phyloP scores from a whole-genome alignment of 1,140 invertebrate genomes.

The Heliconius hewitsoni region DNA sequence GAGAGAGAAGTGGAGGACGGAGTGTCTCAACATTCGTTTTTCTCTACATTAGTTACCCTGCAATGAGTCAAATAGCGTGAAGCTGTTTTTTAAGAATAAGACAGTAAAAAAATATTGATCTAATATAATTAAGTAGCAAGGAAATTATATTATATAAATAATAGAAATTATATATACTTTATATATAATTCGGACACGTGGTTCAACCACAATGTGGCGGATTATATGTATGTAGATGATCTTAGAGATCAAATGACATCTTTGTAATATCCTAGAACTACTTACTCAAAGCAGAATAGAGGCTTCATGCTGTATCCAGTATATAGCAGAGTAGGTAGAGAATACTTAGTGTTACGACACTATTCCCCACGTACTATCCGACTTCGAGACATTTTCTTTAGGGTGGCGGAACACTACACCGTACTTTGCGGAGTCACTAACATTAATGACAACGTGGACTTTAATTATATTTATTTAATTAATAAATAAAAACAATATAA shows the following conservation, averaged over 20 bases:
- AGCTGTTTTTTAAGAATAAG: too few species aligned
- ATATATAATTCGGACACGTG: background rate
- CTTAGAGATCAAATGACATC: background rate
- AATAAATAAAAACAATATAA: too few species aligned
- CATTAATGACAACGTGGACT: too few species aligned
- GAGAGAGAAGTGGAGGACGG: too few species aligned
- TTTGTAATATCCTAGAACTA: constrained; percentile 4
- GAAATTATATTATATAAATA: background rate
- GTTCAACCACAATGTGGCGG: background rate
- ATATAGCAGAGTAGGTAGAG: background rate
- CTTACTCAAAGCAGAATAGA: background rate
- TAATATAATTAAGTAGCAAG: background rate
- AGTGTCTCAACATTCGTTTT: too few species aligned
- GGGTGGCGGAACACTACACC: background rate
- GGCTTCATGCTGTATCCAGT: background rate
- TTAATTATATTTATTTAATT: too few species aligned
- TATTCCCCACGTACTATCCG: background rate
- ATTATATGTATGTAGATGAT: background rate
- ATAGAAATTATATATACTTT: background rate
- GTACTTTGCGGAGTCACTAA: background rate
- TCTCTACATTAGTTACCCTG: too few species aligned
- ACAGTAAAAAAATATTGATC: background rate
- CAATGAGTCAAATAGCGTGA: background rate
- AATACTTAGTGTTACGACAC: background rate
- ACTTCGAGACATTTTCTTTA: background rate